Evolutionary conservation across 1,140 invertebrate species (phyloP), one percentile per base, ranked within the genome.

Genomic region (Solenopsis invicta): DNA sequence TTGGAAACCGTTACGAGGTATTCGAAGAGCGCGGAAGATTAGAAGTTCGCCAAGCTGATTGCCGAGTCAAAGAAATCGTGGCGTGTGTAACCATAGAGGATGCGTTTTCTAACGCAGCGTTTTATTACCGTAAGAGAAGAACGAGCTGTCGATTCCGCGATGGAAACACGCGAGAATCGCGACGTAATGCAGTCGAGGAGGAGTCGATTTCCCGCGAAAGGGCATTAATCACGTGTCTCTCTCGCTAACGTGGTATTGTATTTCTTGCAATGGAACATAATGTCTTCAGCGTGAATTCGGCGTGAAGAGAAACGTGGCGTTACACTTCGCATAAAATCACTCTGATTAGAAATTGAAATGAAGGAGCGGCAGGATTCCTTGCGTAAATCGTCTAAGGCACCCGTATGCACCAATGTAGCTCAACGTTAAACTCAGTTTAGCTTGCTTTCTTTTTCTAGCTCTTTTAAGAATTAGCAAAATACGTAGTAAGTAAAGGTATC

Each of bases 71-170:
- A 21, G 54, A 41, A 75, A 62, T 50, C 54, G 12, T 1, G 67
- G 8, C 18, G 48, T 52, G 64, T 48, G 18, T 50, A 82, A 72
- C 12, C 12, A 41, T 41, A 48, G 69, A 75, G 54, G n/a, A n/a
- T 84, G 48, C 50, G 54, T 82, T 21, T 72, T 82, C 41, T 24
- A 61, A 74, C 41, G 54, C 18, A 48, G 77, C 41, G 37, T 56
- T 45, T 59, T n/a, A 37, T 56, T 4, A 2, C 18, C 13, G 34
- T 37, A 18, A 9, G 50, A 21, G 9, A 48, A 59, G 21, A 18
- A 18, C 54, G 41, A 77, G 9, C 37, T 24, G 4, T n/a, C 48
- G 34, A 52, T 16, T 54, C 21, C 10, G 78, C 52, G 54, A 67
- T 50, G 34, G 67, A 82, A 50, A 29, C 21, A 1, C 67, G 54